Evolutionary conservation across 2,888 invertebrate genomes (phyloP).

Genomic region (Panopea generosa): DNA sequence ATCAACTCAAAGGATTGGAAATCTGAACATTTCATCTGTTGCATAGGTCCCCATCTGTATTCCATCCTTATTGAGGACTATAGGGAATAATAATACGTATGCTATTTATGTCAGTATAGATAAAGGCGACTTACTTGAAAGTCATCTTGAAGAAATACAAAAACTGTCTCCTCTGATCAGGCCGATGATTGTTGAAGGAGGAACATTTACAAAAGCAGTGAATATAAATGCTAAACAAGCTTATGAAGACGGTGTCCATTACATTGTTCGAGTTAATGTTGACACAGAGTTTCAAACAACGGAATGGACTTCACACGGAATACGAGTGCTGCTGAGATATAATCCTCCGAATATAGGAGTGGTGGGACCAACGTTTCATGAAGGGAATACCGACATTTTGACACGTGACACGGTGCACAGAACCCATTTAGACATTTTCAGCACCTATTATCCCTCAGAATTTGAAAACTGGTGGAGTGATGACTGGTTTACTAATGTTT

Average conservation of each 20-base stretch:
- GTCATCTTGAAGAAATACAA: neutral
- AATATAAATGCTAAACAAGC: conserved; percentile 16
- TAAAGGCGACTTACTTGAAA: neutral
- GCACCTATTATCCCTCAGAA: conserved; percentile 7
- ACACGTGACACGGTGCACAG: conserved; percentile 12
- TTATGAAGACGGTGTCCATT: conserved; percentile 16
- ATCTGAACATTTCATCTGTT: neutral
- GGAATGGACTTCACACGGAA: conserved; percentile 15
- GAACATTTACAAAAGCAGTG: conserved; percentile 2
- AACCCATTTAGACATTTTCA: conserved; percentile 9
- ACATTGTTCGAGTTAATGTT: conserved; percentile 15
- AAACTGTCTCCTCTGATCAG: neutral
- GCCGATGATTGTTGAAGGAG: conserved; percentile 7
- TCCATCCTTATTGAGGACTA: neutral
- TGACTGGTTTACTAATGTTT: conserved; percentile 15
- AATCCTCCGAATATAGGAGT: conserved; percentile 11
- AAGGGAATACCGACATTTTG: conserved; percentile 11
- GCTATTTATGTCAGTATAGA: conserved; percentile 12
- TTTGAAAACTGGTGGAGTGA: conserved; percentile 14
- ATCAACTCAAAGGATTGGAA: neutral
- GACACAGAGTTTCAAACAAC: conserved; percentile 2
- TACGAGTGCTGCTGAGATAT: neutral
- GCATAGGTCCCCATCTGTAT: neutral
- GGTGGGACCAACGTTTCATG: conserved; percentile 6
- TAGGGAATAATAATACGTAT: neutral